These are phyloP conservation scores for Hiodon alosoides DNA, from an alignment of 2,113 vertebrate species.

Conservation along the genomic window DNA sequence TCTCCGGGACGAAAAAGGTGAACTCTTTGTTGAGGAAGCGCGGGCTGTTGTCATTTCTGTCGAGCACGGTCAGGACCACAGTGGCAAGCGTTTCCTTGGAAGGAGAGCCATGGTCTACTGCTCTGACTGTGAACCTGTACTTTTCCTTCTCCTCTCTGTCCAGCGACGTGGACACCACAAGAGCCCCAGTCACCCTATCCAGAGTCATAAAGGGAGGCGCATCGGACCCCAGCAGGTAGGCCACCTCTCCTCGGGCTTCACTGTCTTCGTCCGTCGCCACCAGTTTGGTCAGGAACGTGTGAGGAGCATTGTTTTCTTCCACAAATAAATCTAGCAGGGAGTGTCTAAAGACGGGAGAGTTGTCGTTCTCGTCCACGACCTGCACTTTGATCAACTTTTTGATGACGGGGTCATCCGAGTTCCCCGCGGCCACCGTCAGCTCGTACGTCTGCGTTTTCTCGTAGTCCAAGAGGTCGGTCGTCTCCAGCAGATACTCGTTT, in stretches of 20 bases:
- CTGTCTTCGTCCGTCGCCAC: conserved; percentile 88
- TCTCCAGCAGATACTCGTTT: conserved; percentile 90
- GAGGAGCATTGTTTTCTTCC: conserved; percentile 88
- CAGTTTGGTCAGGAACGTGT: conserved; percentile 81
- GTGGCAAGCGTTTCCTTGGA: conserved; percentile 84
- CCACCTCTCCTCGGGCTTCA: conserved; percentile 71
- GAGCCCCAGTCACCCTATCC: conserved; percentile 77
- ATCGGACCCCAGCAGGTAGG: conserved; percentile 82
- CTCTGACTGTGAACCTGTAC: conserved; percentile 86
- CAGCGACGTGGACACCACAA: conserved; percentile 80
- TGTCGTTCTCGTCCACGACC: conserved; percentile 90
- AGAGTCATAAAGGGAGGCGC: conserved; percentile 80
- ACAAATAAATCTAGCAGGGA: conserved; percentile 78
- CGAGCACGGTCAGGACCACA: conserved; percentile 78
- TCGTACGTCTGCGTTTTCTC: conserved; percentile 78
- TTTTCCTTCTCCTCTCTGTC: conserved; percentile 93
- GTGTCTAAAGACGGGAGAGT: conserved; percentile 83
- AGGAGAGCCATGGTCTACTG: conserved; percentile 82
- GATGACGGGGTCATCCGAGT: conserved; percentile 64
- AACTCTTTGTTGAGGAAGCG: conserved; percentile 98
- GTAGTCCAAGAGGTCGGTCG: conserved; percentile 81
- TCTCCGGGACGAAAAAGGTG: conserved; percentile 96
- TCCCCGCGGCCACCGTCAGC: conserved; percentile 76
- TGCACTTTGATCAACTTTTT: conserved; percentile 77
- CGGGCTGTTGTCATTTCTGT: conserved; percentile 96